Conservation (phyloP, 1,140 invertebrate species). For the Ceratitis capitata region DNA sequence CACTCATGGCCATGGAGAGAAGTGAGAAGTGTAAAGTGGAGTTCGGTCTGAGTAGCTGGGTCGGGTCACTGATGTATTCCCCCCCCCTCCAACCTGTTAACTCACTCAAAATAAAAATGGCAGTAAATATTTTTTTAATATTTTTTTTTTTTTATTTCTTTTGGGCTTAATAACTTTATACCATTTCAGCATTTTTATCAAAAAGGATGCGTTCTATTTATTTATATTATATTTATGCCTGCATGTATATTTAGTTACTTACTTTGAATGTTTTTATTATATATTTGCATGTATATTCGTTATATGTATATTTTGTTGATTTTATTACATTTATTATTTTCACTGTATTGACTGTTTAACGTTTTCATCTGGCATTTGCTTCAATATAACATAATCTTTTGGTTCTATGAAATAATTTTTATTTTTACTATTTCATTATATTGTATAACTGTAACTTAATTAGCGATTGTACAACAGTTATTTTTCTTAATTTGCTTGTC, state of each 20-base stretch:
- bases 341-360: background rate
- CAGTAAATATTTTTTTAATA: background rate
- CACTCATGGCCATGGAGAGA: no score
- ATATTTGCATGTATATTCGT: background rate
- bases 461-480: background rate
- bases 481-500: background rate
- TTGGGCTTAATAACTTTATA: background rate
- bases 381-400: no score
- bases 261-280: background rate
- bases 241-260: background rate
- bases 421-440: background rate
- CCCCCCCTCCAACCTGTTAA: no score
- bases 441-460: background rate
- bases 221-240: background rate
- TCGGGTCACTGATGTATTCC: no score
- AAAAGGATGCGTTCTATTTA: conserved; percentile 23
- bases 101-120: no score
- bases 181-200: conserved; percentile 5
- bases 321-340: background rate
- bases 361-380: no score
- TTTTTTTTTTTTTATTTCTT: background rate
- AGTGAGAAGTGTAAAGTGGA: no score
- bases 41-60: no score
- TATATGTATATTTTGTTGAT: background rate
- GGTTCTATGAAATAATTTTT: no score